Base-by-base conservation (phyloP, 2,888 invertebrate genomes). In the Torymus aiolomorphi region DNA sequence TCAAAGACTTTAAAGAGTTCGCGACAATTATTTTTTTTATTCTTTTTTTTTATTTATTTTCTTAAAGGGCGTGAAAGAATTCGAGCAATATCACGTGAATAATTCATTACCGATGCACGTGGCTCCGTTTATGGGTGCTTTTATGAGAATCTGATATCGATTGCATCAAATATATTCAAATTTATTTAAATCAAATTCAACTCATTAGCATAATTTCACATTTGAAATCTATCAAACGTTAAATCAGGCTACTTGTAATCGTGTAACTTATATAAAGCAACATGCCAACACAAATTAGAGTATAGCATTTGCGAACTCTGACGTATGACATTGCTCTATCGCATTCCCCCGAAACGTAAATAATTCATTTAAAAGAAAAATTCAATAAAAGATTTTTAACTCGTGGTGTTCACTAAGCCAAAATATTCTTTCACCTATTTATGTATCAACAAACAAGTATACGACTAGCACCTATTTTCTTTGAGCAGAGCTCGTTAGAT, bases 391-490 rank as follows among this genome's bases (percentile, higher is more conserved):
- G 8, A 42, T 42, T 5, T 42, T 42, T 42, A 42, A 42, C 42
- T 42, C 42, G 42, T 42, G 42, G 8, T 12, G 14, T 72, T n/a
- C n/a, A 62, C 42, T 42, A 62, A 31, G 13, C 31, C 42, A 71
- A 71, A 20, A 14, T 16, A 11, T n/a, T 14, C 52, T 20, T 73
- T 31, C 54, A 42, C 16, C 63, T 77, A 71, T 52, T 72, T 57
- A 31, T 66, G 24, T 51, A 77, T 42, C 13, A 76, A 70, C 49
- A 63, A 49, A 73, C 61, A 56, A 66, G 31, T 63, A 56, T 75
- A 70, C 67, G 54, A 62, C 52, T 80, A 76, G 72, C 80, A 80
- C 72, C 80, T 65, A 62, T 42, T 49, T 66, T 31, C 3, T 72
- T 76, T 72, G 62, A 67, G 69, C 57, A 70, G 70, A 18, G 61